Base-by-base conservation (phyloP, 2,888 invertebrate species). In the Crocallis elinguaria region DNA sequence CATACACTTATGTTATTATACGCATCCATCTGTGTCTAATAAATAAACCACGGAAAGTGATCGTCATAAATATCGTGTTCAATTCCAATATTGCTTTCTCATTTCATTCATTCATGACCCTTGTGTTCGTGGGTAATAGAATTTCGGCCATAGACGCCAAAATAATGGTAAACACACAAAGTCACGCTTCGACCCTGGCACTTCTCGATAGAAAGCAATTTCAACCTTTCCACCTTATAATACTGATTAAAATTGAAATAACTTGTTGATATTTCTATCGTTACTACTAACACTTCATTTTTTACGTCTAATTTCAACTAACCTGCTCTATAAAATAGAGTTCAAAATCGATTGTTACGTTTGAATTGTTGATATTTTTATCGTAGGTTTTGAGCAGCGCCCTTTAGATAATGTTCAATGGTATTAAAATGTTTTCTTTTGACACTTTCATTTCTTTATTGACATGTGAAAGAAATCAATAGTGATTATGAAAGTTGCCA, bases 401-500 rank as follows among this genome's bases (percentile, higher is more conserved):
- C 58, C 56, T 58, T 58, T 29, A 33, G 41, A 16, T 49, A 38
- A 54, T 43, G 37, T 45, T 49, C 30, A 48, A 25, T 53, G 38
- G 19, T 48, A 33, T 39, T 39, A 49, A 54, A 57, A 62, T 27
- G 42, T 42, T 52, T 56, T 37, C 30, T 45, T 54, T 49, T 54
- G 48, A 57, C 50, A 64, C 64, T 64, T 61, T 64, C 61, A 27
- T 57, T 61, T 61, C 33, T 49, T 45, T 49, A 49, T 55, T 45
- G 54, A 37, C 42, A 30, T 42, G 36, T 32, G 33, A 45, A 54
- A 42, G 57, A 49, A 57, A 62, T 56, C 36, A 58, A 57, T 45
- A 62, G 53, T 53, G 39, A 39, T 60, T 43, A 45, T 30, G 37
- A 60, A 52, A 54, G 49, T 33, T 27, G 17, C 13, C n/a, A 3